Evolutionary conservation across 2,113 vertebrate genomes (phyloP).

Genomic region (Hassar affinis): DNA sequence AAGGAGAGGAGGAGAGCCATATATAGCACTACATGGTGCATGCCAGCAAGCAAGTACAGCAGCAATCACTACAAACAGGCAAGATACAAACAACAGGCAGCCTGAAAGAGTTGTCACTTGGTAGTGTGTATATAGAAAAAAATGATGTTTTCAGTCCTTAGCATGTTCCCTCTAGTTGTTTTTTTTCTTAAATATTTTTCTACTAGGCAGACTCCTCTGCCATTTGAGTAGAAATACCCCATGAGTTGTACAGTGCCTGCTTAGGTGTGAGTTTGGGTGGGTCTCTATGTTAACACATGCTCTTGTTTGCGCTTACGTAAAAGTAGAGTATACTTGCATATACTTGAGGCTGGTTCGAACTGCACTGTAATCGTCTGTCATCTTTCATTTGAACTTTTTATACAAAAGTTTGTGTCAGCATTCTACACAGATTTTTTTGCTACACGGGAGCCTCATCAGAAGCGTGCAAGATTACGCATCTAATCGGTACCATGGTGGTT

Average conservation of each 20-base stretch:
- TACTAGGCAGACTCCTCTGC: neutral
- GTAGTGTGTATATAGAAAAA: neutral
- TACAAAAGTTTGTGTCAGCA: neutral
- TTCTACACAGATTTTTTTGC: neutral
- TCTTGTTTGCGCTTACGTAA: neutral
- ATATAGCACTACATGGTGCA: neutral
- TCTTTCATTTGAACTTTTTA: neutral
- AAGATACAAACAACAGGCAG: neutral
- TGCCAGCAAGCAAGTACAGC: neutral
- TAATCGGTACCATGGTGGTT: neutral
- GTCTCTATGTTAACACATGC: neutral
- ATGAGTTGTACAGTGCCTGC: too few species aligned
- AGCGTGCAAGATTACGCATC: neutral
- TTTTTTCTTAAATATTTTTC: neutral
- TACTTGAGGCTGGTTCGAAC: neutral
- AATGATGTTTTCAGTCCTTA: neutral
- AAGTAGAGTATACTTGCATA: neutral
- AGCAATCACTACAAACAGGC: neutral
- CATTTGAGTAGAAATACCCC: too few species aligned
- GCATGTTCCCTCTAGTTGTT: neutral
- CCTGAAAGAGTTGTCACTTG: neutral
- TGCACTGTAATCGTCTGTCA: neutral
- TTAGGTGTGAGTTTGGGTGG: neutral
- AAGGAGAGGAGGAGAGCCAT: neutral
- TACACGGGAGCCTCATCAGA: neutral